Conservation (phyloP, 2,113 vertebrate species). For the Plecotus auritus region DNA sequence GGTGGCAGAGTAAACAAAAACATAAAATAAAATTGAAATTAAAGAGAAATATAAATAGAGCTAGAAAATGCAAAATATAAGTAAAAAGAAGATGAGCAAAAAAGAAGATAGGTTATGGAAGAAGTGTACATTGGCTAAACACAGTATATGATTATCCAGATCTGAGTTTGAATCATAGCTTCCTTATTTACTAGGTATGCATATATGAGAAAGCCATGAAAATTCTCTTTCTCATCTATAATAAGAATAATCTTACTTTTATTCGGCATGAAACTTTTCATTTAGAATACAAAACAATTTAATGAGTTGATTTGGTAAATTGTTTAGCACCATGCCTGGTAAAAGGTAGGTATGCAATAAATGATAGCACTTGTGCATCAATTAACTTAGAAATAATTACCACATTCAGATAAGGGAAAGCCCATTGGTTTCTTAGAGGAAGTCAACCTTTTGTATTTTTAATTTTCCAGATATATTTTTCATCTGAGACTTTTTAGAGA, state of each 20-base stretch:
- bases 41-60: background rate
- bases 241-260: background rate
- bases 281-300: background rate
- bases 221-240: background rate
- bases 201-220: background rate
- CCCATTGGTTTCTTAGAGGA: background rate
- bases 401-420: background rate
- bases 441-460: background rate
- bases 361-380: background rate
- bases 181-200: background rate
- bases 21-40: background rate
- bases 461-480: background rate
- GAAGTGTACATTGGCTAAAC: background rate
- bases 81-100: background rate
- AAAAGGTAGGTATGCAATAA: background rate
- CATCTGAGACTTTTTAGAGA: background rate
- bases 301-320: background rate
- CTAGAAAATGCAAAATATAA: background rate
- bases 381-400: background rate
- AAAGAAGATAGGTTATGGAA: background rate
- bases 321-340: background rate
- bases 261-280: background rate
- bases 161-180: background rate
- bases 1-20: background rate
- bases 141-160: background rate